Evolutionary conservation across 2,797 vertebrate species (phyloP), one percentile per base, ranked within the genome.

Genomic region (Myoxocephalus aenaeus): DNA sequence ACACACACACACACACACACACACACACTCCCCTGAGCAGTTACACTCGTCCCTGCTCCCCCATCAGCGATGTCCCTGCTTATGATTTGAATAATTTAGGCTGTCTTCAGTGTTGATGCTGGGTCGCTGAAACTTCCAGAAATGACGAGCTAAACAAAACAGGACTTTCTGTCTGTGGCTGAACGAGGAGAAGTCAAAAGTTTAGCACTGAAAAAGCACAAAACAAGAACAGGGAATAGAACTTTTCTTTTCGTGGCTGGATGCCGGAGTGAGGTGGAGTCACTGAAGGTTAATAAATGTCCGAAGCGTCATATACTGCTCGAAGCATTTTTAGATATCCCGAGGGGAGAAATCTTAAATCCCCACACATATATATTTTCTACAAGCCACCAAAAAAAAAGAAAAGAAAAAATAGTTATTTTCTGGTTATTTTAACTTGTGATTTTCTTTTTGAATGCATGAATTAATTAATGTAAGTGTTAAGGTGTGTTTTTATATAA

Each of bases 61-160:
- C 73, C 75, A 73, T 82, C 77, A 82, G 77, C 64, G 5, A 15
- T 58, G 34, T 74, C 69, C 67, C 77, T 66, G 69, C 80, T 75
- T 75, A 76, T 40, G 62, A 72, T 58, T 7, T 90, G 44, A 89
- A 84, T 89, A 81, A 85, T 87, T 80, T 29, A 86, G 42, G 32
- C 58, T 18, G 29, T 74, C 65, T 29, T 42, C 69, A 54, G 61
- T 40, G 53, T 73, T 56, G 68, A 50, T 51, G 83, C 71, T 17
- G 34, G 17, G 46, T 36, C 7, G 36, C 61, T 25, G 62, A 70
- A 72, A 67, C 69, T 83, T 66, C 8, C 20, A 48, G 32, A 70
- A 74, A 68, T 2, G 34, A 81, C 10, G 2, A 38, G 29, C 34
- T 9, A 42, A 71, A 65, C 38, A 46, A 34, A 77, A 17, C 36